A percentile compares a stretch with the other conserved stretches of the same genome.
phyloP scores from a whole-genome alignment of 1,140 invertebrate genomes.

The Aphelenchoides fujianensis region DNA sequence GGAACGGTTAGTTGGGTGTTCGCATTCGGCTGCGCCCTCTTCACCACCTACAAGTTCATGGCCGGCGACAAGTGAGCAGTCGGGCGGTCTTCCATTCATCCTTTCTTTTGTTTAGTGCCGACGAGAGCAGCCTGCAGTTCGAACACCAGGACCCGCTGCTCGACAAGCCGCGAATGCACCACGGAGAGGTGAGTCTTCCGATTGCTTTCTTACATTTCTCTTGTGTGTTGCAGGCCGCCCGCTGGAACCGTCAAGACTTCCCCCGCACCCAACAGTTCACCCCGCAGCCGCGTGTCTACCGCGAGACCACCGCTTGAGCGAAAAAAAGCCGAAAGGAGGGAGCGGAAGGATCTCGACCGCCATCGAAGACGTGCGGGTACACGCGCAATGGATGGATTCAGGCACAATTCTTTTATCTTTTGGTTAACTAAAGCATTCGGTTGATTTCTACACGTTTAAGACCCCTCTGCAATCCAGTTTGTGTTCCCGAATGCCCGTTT shows the following conservation, averaged over 20 bases:
- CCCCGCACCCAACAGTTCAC: neutral
- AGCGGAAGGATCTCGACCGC: no score
- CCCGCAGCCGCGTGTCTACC: constrained; percentile 18
- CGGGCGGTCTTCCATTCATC: neutral
- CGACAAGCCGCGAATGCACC: constrained; percentile 17
- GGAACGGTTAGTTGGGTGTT: constrained; percentile 54
- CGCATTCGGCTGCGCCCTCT: constrained; percentile 53
- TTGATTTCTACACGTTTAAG: no score
- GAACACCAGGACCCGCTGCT: constrained; percentile 28
- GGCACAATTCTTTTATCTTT: no score
- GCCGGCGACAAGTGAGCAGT: constrained; percentile 38
- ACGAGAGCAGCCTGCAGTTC: constrained; percentile 15
- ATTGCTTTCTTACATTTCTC: neutral
- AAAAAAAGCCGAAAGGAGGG: no score
- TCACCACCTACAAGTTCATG: constrained; percentile 61
- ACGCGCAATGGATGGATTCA: no score
- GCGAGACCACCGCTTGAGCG: constrained; percentile 30
- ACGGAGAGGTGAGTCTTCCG: neutral
- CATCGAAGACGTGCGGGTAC: no score
- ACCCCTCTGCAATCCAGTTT: no score
- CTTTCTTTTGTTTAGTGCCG: neutral
- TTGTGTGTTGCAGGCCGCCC: neutral
- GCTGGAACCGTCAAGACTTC: neutral
- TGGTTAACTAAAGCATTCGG: no score
- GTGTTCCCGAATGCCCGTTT: no score